phyloP scores from a whole-genome alignment of 2,113 vertebrate species.

The Ochotona curzoniae region DNA sequence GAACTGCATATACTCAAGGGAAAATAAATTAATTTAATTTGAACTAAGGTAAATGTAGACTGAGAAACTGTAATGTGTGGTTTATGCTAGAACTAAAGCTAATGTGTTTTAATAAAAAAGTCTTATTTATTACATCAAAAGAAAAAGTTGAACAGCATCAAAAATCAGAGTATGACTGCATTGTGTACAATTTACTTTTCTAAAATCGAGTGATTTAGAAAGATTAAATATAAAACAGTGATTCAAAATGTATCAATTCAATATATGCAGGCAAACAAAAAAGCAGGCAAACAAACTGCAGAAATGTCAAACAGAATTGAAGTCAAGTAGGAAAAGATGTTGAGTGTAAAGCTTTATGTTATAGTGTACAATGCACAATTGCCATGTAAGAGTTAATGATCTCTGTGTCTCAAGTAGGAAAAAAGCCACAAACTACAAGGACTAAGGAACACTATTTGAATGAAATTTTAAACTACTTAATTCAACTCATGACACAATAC shows the following conservation, averaged over 20 bases:
- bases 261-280: not conserved
- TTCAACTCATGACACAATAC: too few species aligned
- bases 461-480: too few species aligned
- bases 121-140: not conserved
- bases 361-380: not conserved
- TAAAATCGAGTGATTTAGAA: not conserved
- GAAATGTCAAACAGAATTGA: not conserved
- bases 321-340: not conserved
- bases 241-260: not conserved
- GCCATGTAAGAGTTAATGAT: not conserved
- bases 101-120: not conserved
- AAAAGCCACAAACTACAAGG: not conserved
- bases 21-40: not conserved
- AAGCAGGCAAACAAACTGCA: not conserved
- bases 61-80: not conserved
- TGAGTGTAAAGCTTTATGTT: not conserved
- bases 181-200: not conserved
- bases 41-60: constrained; percentile 10
- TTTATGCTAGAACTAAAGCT: not conserved
- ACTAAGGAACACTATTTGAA: not conserved
- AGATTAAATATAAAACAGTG: not conserved
- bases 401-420: not conserved
- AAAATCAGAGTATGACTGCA: not conserved
- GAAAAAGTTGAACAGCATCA: not conserved
- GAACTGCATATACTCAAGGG: not conserved